These are phyloP conservation scores for Invenusta paracnida DNA, from an alignment of 2,888 invertebrate species.

Conservation along the genomic window DNA sequence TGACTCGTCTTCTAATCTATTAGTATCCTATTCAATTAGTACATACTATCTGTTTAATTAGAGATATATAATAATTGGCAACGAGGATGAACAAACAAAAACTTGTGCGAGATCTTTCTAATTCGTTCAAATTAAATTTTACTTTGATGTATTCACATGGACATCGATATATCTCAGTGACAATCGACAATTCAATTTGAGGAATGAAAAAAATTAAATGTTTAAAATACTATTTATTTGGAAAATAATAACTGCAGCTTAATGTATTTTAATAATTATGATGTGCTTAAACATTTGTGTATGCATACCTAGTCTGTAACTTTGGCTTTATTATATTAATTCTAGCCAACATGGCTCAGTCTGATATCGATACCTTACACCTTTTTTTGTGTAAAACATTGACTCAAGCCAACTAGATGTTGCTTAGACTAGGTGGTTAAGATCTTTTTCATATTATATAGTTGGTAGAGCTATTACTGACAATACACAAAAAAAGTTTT, in stretches of 20 bases:
- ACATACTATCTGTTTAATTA: neutral
- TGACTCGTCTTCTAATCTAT: neutral
- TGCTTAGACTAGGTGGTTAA: neutral
- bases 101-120: too few relatives aligned
- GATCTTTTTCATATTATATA: too few relatives aligned
- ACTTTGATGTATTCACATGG: neutral
- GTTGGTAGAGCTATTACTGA: too few relatives aligned
- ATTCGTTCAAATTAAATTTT: neutral
- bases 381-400: neutral
- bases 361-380: neutral
- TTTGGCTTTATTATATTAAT: neutral
- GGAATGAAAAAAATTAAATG: neutral
- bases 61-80: neutral
- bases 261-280: too few relatives aligned
- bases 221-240: neutral
- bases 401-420: neutral
- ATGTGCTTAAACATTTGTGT: neutral
- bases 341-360: neutral
- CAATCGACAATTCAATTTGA: neutral
- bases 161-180: neutral
- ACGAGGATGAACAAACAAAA: neutral
- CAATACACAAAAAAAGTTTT: too few relatives aligned
- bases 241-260: neutral
- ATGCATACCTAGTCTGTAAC: neutral
- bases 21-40: neutral